A percentile compares a stretch with the other conserved stretches of the same genome.
phyloP scores from a whole-genome alignment of 2,797 vertebrate species.

The Acrossocheilus wenchowensis region DNA sequence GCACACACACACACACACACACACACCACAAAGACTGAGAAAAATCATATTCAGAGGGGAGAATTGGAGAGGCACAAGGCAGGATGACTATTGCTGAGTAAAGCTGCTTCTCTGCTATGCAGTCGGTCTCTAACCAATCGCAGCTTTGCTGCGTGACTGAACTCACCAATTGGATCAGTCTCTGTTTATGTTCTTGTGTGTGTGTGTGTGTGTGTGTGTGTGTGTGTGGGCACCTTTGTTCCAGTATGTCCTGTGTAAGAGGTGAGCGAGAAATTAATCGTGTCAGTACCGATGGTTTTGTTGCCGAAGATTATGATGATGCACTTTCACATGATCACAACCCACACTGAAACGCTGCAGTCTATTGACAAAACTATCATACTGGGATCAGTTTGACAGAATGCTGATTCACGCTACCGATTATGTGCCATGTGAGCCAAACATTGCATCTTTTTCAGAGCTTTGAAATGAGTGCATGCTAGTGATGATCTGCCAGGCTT shows the following conservation, averaged over 20 bases:
- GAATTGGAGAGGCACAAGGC: constrained; percentile 29
- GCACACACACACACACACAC: neutral
- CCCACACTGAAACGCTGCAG: neutral
- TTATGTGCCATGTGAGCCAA: neutral
- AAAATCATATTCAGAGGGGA: constrained; percentile 14
- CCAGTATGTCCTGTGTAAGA: neutral
- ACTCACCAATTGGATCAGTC: constrained; percentile 54
- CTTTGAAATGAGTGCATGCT: neutral
- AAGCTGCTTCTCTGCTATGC: constrained; percentile 61
- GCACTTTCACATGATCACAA: neutral
- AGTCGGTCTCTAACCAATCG: constrained; percentile 60
- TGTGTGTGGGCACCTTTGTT: neutral
- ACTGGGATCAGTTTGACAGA: constrained; percentile 5
- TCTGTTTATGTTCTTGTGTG: constrained; percentile 38
- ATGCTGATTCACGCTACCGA: constrained; percentile 6
- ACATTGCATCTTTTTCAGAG: neutral
- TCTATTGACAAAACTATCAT: neutral
- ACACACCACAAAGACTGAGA: neutral
- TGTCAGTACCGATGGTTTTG: neutral
- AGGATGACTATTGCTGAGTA: constrained; percentile 58
- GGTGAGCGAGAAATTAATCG: neutral
- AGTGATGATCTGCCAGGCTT: neutral
- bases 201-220: constrained; percentile 15
- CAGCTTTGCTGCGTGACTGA: constrained; percentile 50
- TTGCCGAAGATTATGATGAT: neutral